A percentile compares a stretch with the other conserved stretches of the same genome.
Evolutionary conservation across 2,797 vertebrate species (phyloP).

Genomic region (Galagoides demidoff): DNA sequence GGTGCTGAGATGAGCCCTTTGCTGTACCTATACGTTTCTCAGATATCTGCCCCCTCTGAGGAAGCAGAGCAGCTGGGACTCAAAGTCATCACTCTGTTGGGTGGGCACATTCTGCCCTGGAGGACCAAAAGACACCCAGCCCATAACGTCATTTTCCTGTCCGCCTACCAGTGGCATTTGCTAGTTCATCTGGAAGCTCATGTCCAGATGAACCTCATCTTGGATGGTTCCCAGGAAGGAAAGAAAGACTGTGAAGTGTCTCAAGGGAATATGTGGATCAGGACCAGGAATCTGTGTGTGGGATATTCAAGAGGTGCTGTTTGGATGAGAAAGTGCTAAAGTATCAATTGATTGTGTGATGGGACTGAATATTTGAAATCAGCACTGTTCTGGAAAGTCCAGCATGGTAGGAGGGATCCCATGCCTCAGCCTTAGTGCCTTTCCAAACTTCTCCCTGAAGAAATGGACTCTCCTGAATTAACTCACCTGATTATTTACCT

Average conservation of each 20-base stretch:
- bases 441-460: background rate
- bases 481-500: background rate
- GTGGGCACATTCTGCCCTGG: background rate
- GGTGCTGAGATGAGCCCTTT: background rate
- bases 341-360: background rate
- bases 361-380: constrained; percentile 58
- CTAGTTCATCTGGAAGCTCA: background rate
- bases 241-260: background rate
- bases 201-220: background rate
- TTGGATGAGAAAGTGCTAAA: background rate
- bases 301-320: background rate
- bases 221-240: background rate
- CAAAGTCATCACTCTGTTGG: background rate
- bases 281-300: background rate
- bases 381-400: constrained; percentile 63
- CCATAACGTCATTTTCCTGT: background rate
- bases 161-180: background rate
- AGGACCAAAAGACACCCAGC: background rate
- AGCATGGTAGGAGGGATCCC: background rate
- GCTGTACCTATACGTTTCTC: background rate
- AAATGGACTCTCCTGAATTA: background rate
- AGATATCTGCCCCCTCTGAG: background rate
- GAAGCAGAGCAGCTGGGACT: background rate
- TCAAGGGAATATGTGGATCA: background rate
- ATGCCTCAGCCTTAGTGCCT: background rate